phyloP scores from a whole-genome alignment of 2,797 vertebrate species.

The Gobio occitaniae region DNA sequence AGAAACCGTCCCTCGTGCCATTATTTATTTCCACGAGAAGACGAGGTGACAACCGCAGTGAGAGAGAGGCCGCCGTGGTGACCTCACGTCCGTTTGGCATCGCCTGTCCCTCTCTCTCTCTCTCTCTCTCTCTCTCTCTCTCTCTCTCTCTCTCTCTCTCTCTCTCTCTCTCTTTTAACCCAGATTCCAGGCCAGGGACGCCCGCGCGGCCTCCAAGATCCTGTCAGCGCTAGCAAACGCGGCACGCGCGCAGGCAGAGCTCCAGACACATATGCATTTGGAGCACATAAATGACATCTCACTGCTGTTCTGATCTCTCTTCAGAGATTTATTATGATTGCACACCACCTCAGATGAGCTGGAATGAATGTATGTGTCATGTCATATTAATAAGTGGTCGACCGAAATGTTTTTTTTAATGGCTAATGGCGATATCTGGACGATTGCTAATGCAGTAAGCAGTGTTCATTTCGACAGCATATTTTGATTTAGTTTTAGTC shows the following conservation, averaged over 20 bases:
- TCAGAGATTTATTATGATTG: conserved; percentile 1
- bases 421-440: neutral
- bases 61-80: conserved; percentile 12
- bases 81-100: conserved; percentile 28
- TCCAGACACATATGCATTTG: conserved; percentile 36
- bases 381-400: neutral
- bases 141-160: neutral
- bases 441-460: too few relatives aligned
- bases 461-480: too few relatives aligned
- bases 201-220: conserved; percentile 47
- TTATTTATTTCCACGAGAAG: conserved; percentile 21
- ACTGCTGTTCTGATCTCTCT: neutral
- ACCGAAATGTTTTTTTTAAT: neutral
- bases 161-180: conserved; percentile 18
- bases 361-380: conserved; percentile 41
- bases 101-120: neutral
- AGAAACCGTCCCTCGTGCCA: conserved; percentile 10
- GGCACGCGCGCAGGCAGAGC: conserved; percentile 37
- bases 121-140: neutral
- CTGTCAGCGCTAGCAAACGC: conserved; percentile 57
- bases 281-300: conserved; percentile 32
- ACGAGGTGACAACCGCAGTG: conserved; percentile 7
- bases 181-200: conserved; percentile 58
- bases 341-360: neutral
- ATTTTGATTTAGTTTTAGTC: too few relatives aligned